A percentile compares a stretch with the other conserved stretches of the same genome.
These are phyloP conservation scores for Globia sparganii DNA, from an alignment of 2,888 invertebrate species.

Conservation along the genomic window DNA sequence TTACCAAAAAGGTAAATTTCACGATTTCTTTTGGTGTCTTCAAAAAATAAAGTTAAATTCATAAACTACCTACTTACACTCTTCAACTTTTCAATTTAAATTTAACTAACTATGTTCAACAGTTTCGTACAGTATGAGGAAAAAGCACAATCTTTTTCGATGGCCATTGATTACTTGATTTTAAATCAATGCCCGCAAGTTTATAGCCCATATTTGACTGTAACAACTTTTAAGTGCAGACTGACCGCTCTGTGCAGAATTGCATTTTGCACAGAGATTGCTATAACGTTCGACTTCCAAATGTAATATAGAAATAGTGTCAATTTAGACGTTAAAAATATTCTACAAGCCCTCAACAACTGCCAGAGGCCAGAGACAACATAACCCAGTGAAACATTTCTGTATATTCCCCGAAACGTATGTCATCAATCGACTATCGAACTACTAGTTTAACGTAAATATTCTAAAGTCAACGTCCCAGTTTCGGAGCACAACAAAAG, in stretches of 20 bases:
- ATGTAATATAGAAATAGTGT: background rate
- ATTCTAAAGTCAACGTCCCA: constrained; percentile 56
- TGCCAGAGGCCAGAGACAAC: constrained; percentile 16
- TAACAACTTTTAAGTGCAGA: background rate
- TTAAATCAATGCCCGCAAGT: background rate
- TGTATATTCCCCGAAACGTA: constrained; percentile 34
- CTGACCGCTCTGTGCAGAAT: constrained; percentile 1
- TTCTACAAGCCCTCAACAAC: background rate
- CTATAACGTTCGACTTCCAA: background rate
- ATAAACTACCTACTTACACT: background rate
- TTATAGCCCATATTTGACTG: background rate
- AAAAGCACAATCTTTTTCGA: background rate
- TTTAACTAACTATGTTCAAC: background rate
- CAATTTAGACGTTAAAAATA: background rate
- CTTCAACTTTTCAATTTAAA: too few relatives aligned
- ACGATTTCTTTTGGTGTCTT: background rate
- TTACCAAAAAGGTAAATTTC: background rate
- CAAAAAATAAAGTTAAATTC: background rate
- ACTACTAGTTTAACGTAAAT: constrained; percentile 55
- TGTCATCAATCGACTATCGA: constrained; percentile 56
- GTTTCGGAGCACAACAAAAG: constrained; percentile 56
- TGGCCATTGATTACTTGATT: background rate
- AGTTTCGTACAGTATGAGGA: background rate
- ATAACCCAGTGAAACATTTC: constrained; percentile 22
- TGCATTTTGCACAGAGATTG: background rate